Evolutionary conservation across 2,797 vertebrate genomes (phyloP).

Genomic region (Thalassophryne amazonica): DNA sequence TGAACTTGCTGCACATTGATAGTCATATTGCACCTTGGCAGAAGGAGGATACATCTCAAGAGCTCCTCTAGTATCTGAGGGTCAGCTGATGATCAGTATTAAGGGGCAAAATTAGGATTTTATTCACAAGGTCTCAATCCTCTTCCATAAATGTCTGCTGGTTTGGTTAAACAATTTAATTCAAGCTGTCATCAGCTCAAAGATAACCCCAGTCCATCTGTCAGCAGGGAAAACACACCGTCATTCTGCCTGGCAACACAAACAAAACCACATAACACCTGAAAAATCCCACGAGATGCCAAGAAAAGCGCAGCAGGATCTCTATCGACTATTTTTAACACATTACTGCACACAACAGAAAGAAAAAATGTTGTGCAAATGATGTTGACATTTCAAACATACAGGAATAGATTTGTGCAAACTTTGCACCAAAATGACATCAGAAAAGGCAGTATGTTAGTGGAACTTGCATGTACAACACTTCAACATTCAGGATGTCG

Average conservation of each 20-base stretch:
- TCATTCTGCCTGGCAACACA: conserved; percentile 4
- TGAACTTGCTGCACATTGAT: no score
- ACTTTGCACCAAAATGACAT: conserved; percentile 28
- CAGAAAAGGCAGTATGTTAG: conserved; percentile 32
- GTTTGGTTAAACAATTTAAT: no score
- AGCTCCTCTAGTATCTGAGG: no score
- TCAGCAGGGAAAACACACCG: conserved; percentile 6
- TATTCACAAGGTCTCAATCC: no score
- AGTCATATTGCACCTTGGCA: no score
- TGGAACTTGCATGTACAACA: conserved; percentile 10
- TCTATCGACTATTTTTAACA: conserved; percentile 1
- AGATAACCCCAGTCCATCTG: conserved; percentile 28
- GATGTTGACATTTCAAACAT: conserved; percentile 57
- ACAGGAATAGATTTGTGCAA: conserved; percentile 48
- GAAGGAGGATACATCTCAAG: no score
- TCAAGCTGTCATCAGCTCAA: background rate
- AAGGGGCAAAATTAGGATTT: no score
- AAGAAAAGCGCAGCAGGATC: background rate
- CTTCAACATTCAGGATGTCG: background rate
- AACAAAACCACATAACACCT: conserved; percentile 8
- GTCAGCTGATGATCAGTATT: no score
- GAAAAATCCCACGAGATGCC: background rate
- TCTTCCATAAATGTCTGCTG: no score
- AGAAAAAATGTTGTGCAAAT: conserved; percentile 19
- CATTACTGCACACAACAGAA: background rate